Conservation (phyloP, 1,140 invertebrate species). For the Maniola jurtina region DNA sequence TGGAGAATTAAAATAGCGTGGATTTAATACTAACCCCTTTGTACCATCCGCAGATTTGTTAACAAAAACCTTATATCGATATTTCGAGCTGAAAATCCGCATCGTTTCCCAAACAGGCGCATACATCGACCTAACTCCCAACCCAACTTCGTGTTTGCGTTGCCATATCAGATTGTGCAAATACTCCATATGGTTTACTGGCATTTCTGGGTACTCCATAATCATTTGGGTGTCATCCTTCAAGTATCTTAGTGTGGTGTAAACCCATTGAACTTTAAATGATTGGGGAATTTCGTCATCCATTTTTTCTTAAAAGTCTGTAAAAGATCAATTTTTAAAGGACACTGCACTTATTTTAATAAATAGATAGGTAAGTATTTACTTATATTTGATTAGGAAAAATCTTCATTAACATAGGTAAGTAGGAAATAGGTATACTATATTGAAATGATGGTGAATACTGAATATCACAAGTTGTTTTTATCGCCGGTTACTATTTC, state of each 20-base stretch:
- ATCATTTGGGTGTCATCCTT: slow-evolving; percentile 32
- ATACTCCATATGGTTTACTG: slow-evolving; percentile 26
- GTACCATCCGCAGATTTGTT: slow-evolving; percentile 2
- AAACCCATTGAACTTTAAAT: slow-evolving; percentile 41
- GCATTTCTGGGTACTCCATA: slow-evolving; percentile 42
- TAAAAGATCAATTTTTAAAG: not conserved
- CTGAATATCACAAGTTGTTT: not conserved
- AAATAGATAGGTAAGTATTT: too few species aligned
- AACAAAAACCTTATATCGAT: slow-evolving; percentile 27
- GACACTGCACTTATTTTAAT: too few species aligned
- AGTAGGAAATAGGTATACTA: too few species aligned
- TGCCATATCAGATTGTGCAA: slow-evolving; percentile 33
- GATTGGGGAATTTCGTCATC: slow-evolving; percentile 17
- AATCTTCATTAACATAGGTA: too few species aligned
- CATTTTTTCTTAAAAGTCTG: not conserved
- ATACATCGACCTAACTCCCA: slow-evolving; percentile 25
- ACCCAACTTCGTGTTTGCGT: slow-evolving; percentile 19
- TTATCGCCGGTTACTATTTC: not conserved
- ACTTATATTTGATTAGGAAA: too few species aligned
- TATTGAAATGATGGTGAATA: not conserved
- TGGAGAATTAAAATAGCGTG: not conserved
- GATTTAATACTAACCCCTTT: slow-evolving; percentile 28
- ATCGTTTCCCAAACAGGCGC: slow-evolving; percentile 32
- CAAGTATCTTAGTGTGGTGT: slow-evolving; percentile 42
- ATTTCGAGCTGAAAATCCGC: slow-evolving; percentile 36